Evolutionary conservation across 1,140 invertebrate genomes (phyloP).

Genomic region (Melitaea cinxia): DNA sequence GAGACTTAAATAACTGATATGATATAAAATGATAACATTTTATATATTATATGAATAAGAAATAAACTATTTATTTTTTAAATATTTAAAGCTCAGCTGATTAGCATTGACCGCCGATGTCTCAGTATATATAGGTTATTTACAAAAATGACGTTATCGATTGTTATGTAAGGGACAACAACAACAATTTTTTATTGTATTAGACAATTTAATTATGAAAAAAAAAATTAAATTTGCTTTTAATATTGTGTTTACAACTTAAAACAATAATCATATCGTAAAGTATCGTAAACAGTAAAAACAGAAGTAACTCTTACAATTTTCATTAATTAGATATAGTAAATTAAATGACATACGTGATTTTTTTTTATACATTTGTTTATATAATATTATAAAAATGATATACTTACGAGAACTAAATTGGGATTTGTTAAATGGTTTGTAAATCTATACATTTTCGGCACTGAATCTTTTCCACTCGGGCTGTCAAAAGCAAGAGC

Average conservation of each 20-base stretch:
- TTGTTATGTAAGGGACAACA: conserved; percentile 75
- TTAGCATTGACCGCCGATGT: conserved; percentile 23
- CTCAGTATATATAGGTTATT: conserved; percentile 59
- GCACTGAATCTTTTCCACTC: conserved; percentile 64
- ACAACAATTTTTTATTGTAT: conserved; percentile 51
- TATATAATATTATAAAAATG: conserved; percentile 3
- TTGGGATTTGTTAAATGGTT: conserved; percentile 68
- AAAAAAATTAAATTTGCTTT: conserved; percentile 20
- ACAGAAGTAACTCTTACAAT: conserved; percentile 1
- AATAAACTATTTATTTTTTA: background rate
- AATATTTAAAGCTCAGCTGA: conserved; percentile 21
- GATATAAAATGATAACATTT: no score
- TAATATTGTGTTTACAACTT: background rate
- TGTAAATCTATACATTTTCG: conserved; percentile 78
- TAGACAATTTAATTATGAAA: conserved; percentile 21
- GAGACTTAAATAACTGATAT: no score
- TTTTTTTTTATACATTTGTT: background rate
- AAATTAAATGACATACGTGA: background rate
- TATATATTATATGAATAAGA: no score
- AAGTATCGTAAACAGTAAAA: conserved; percentile 4
- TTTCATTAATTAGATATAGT: background rate
- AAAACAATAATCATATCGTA: background rate
- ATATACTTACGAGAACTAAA: conserved; percentile 69
- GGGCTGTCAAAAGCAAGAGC: conserved; percentile 64
- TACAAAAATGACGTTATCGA: conserved; percentile 61